phyloP scores from a whole-genome alignment of 1,140 invertebrate genomes.

The Pseudomyrmex flavicornis region DNA sequence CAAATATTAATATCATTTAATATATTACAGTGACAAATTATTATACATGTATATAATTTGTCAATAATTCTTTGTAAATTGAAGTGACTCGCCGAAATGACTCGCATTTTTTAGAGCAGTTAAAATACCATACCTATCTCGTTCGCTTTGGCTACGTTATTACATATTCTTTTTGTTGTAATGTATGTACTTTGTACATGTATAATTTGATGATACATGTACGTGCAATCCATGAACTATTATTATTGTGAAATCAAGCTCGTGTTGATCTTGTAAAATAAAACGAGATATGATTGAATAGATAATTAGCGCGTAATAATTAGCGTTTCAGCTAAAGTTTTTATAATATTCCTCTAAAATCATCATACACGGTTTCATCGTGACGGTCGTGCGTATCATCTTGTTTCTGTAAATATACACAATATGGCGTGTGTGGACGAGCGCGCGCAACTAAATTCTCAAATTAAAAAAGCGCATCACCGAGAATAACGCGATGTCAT shows the following conservation, averaged over 20 bases:
- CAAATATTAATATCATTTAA: neutral
- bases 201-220: neutral
- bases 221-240: neutral
- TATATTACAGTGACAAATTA: neutral
- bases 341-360: conserved; percentile 8
- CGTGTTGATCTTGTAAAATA: neutral
- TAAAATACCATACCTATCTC: neutral
- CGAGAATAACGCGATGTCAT: neutral
- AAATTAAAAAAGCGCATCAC: conserved; percentile 5
- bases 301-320: conserved; percentile 37
- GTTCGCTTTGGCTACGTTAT: neutral
- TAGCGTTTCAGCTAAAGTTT: conserved; percentile 39
- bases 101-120: neutral
- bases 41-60: neutral
- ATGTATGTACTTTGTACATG: neutral
- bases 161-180: conserved; percentile 4
- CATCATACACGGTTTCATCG: neutral
- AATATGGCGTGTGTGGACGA: neutral
- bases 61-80: conserved; percentile 16
- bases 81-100: too few relatives aligned
- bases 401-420: neutral
- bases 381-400: neutral
- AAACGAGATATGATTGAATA: conserved; percentile 32
- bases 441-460: conserved; percentile 1
- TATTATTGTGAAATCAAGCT: neutral